Evolutionary conservation across 2,888 invertebrate genomes (phyloP).

Genomic region (Maniola hyperantus): DNA sequence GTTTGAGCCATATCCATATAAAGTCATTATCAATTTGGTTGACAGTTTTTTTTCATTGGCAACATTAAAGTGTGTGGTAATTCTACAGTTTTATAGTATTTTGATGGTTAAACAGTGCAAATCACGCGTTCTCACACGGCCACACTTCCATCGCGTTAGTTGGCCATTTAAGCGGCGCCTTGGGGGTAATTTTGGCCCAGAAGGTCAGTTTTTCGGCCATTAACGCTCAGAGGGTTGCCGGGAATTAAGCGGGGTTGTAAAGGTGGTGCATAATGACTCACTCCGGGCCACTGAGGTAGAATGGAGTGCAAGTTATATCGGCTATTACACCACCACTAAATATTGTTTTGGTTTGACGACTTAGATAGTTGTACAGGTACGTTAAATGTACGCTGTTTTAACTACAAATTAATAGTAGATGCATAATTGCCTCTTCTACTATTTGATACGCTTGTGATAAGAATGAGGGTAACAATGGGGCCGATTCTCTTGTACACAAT

Average conservation of each 20-base stretch:
- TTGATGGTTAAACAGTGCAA: constrained; percentile 45
- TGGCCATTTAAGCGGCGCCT: constrained; percentile 68
- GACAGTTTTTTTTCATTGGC: too few relatives aligned
- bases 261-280: constrained; percentile 74
- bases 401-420: too few relatives aligned
- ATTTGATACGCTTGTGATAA: too few relatives aligned
- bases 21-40: too few relatives aligned
- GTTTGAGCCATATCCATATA: too few relatives aligned
- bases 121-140: constrained; percentile 51
- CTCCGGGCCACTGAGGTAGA: constrained; percentile 58
- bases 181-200: constrained; percentile 65
- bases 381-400: neutral
- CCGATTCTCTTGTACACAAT: too few relatives aligned
- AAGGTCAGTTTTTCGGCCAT: constrained; percentile 80
- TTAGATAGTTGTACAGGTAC: constrained; percentile 13
- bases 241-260: constrained; percentile 72
- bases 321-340: constrained; percentile 29
- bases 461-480: too few relatives aligned
- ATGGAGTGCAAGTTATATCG: constrained; percentile 39
- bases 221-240: constrained; percentile 71
- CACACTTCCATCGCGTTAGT: constrained; percentile 53
- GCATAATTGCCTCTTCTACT: too few relatives aligned
- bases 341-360: constrained; percentile 30
- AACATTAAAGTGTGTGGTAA: neutral
- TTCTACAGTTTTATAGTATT: constrained; percentile 18